Evolutionary conservation across 1,140 invertebrate genomes (phyloP).

Genomic region (Colletes latitarsis): DNA sequence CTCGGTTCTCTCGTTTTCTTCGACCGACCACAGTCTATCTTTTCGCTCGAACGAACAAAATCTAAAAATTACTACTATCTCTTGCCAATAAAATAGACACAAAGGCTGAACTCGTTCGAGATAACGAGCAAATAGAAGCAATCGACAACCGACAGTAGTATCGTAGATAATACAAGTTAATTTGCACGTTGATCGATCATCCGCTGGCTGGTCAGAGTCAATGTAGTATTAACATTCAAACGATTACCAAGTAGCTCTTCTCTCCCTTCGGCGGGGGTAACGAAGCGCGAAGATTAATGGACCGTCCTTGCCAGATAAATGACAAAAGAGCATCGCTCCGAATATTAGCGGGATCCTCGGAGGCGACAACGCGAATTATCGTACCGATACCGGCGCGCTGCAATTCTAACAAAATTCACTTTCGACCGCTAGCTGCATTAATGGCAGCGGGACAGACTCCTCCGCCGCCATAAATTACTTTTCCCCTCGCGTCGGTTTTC

Average conservation of each 20-base stretch:
- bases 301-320: constrained; percentile 32
- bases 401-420: constrained; percentile 35
- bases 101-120: too few species aligned
- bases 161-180: neutral
- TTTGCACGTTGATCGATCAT: constrained; percentile 14
- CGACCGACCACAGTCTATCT: too few species aligned
- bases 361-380: constrained; percentile 31
- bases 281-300: constrained; percentile 43
- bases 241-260: too few species aligned
- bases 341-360: constrained; percentile 32
- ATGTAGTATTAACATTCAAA: constrained; percentile 26
- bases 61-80: too few species aligned
- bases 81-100: too few species aligned
- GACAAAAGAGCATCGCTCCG: constrained; percentile 9
- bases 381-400: neutral
- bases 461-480: constrained; percentile 25
- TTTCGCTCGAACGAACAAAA: too few species aligned
- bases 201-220: constrained; percentile 3
- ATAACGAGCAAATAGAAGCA: too few species aligned
- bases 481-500: neutral
- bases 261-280: neutral
- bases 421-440: constrained; percentile 15
- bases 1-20: too few species aligned
- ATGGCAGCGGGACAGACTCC: constrained; percentile 4
- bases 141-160: too few species aligned